Percentiles rank a stretch among this genome's conserved stretches.
Evolutionary conservation across 30 jellyfish, hydroid and myxozoan species (phyloP).

Genomic region (Morbakka virulenta): DNA sequence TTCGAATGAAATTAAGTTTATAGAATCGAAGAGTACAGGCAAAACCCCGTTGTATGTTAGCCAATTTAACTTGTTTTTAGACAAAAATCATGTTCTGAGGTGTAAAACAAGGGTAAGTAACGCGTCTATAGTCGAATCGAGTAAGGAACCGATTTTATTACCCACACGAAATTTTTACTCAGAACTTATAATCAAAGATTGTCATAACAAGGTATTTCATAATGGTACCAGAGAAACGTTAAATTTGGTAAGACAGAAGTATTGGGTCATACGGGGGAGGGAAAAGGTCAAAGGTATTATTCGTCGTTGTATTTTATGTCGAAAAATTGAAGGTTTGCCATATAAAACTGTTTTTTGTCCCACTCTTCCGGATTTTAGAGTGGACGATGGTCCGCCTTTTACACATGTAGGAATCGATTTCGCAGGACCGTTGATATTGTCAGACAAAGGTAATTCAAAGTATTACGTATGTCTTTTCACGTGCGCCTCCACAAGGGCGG

Average conservation of each 20-base stretch:
- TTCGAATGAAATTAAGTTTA: slow-evolving; percentile 19
- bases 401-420: slow-evolving; percentile 30
- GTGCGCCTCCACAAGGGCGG: slow-evolving; percentile 46
- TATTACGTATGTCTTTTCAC: slow-evolving; percentile 26
- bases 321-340: slow-evolving; percentile 45
- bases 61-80: slow-evolving; percentile 14
- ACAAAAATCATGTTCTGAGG: neutral
- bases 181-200: neutral
- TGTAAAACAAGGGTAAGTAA: slow-evolving; percentile 18
- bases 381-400: slow-evolving; percentile 38
- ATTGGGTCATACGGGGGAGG: slow-evolving; percentile 51
- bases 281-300: neutral
- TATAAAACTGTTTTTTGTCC: slow-evolving; percentile 5
- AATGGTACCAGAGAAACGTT: slow-evolving; percentile 39
- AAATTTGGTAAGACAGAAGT: slow-evolving; percentile 20
- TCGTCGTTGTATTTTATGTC: slow-evolving; percentile 10
- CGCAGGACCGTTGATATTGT: slow-evolving; percentile 27
- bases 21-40: neutral
- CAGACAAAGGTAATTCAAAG: neutral
- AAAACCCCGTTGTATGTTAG: slow-evolving; percentile 10
- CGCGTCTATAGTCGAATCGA: slow-evolving; percentile 3
- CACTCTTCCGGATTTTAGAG: slow-evolving; percentile 6
- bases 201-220: slow-evolving; percentile 15
- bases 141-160: slow-evolving; percentile 18
- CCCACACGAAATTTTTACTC: slow-evolving; percentile 3